phyloP scores from a whole-genome alignment of 2,113 vertebrate genomes.

The Micromys minutus region DNA sequence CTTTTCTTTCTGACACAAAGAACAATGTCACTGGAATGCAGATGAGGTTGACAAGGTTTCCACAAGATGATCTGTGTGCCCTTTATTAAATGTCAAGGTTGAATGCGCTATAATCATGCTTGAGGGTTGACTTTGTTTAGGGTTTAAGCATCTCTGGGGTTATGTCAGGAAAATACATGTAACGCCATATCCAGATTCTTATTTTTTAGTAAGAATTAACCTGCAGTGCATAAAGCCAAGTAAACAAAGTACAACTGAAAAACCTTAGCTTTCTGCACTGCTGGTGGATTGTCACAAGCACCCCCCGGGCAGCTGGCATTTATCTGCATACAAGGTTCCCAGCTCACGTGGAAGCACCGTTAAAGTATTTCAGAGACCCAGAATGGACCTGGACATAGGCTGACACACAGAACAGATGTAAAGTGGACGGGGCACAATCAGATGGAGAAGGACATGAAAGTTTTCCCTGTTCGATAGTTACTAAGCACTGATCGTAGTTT shows the following conservation, averaged over 20 bases:
- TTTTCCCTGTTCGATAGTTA: background rate
- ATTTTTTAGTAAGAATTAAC: background rate
- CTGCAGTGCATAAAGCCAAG: constrained; percentile 1
- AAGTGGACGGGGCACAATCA: background rate
- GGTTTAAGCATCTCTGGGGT: background rate
- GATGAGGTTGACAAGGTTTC: background rate
- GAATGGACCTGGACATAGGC: background rate
- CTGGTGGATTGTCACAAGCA: background rate
- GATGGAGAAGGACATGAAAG: background rate
- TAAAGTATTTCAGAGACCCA: background rate
- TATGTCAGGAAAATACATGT: background rate
- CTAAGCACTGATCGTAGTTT: constrained; percentile 9
- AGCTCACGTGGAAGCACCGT: background rate
- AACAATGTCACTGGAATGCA: background rate
- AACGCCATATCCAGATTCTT: background rate
- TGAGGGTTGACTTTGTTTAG: background rate
- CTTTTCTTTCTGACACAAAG: constrained; percentile 27
- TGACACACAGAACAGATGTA: background rate
- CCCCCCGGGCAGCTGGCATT: background rate
- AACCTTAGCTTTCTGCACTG: background rate
- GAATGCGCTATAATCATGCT: constrained; percentile 9
- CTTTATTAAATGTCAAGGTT: constrained; percentile 9
- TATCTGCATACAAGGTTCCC: background rate
- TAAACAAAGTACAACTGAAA: background rate
- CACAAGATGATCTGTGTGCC: background rate